A percentile compares a stretch with the other conserved stretches of the same genome.
Conservation (phyloP, 2,797 vertebrate species). For the Delichon dasypus region DNA sequence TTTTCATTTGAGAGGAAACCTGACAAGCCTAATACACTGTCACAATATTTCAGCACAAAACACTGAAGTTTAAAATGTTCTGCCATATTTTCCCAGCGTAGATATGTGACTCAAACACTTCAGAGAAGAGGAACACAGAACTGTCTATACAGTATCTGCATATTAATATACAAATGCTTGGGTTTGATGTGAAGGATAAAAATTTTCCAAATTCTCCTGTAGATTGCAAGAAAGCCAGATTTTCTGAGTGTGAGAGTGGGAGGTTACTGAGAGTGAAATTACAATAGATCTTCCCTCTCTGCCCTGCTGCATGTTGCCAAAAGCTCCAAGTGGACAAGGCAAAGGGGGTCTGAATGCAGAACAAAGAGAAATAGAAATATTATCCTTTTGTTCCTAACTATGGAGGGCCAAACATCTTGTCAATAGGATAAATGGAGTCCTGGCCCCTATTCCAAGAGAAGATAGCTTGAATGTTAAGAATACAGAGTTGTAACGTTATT, state of each 20-base stretch:
- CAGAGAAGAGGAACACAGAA: not conserved
- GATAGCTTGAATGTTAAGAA: not conserved
- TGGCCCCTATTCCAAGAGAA: not conserved
- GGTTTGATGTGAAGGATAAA: not conserved
- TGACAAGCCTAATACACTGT: slow-evolving; percentile 67
- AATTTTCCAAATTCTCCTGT: not conserved
- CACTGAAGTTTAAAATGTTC: slow-evolving; percentile 25
- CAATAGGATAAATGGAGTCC: not conserved
- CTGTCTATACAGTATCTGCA: not conserved
- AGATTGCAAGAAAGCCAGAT: not conserved
- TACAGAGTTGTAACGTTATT: not conserved
- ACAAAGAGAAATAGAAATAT: not conserved
- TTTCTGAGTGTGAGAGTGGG: not conserved
- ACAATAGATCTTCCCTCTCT: not conserved
- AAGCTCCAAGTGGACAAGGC: not conserved
- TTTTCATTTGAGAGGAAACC: slow-evolving; percentile 78
- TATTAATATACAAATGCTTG: not conserved
- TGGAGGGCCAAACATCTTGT: not conserved
- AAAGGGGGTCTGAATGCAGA: not conserved
- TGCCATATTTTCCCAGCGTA: not conserved
- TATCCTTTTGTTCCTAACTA: not conserved
- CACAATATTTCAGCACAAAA: slow-evolving; percentile 65
- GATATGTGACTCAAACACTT: not conserved
- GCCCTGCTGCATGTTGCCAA: not conserved
- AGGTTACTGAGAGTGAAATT: not conserved